Base-by-base conservation (phyloP, 35 echinoderm and acorn worm genomes). In the Apostichopus japonicus region DNA sequence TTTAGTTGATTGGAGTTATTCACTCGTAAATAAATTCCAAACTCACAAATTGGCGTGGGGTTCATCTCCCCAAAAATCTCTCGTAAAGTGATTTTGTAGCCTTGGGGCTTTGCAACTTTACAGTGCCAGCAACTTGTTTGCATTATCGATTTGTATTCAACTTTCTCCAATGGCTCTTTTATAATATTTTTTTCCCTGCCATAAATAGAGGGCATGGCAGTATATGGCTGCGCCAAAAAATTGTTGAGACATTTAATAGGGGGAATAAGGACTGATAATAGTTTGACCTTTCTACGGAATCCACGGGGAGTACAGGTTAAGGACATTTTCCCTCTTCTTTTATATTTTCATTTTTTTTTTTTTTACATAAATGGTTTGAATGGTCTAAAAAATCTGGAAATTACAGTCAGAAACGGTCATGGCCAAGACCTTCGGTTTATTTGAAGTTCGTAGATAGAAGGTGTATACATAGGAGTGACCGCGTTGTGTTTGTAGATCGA, bases 21-120 rank as follows among this genome's bases (percentile, higher is more conserved):
- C 86, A 89, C 86, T 89, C 86, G 86, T 61, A 89, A 89, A 72
- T 73, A 89, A 89, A 89, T 73, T 89, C 56, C 22, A 72, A 89
- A 89, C 86, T 89, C 67, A 67, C 67, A 89, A 89, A 89, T 89
- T 89, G 67, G 86, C 86, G 86, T 89, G 86, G 86, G 86, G 86
- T 67, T 89, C 86, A 53, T 89, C 86, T 89, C 67, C 59, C 55
- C 23, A 53, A 82, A 73, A 73, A 72, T 89, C 67, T 89, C 59
- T 53, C 33, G 86, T 89, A 72, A 44, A 89, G 86, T 89, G 86
- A 89, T 89, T 89, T 89, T 67, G 86, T 89, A 89, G 86, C 86
- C 86, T 89, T 89, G 86, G 86, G 86, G 86, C 86, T 89, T 89
- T 89, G 86, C 62, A 89, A 89, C 61, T 89, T 72, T 33, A 65